Conservation (phyloP, 2,797 vertebrate genomes). For the Sebastes steindachneri region DNA sequence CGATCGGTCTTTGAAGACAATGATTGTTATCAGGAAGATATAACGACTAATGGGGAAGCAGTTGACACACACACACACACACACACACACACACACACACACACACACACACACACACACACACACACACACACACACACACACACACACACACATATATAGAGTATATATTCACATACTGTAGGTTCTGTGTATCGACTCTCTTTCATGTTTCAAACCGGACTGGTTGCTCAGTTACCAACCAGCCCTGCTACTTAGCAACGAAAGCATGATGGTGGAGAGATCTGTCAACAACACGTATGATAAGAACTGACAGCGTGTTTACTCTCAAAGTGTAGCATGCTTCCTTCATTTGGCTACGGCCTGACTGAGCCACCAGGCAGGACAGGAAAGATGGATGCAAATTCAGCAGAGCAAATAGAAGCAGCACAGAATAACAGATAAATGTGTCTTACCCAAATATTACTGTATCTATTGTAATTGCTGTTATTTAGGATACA, state of each 20-base stretch:
- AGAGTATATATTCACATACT: no score
- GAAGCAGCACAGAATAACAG: neutral
- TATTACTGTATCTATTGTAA: neutral
- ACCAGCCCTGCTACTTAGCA: neutral
- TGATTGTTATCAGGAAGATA: neutral
- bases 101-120: neutral
- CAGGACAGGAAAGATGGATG: neutral
- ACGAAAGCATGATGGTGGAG: neutral
- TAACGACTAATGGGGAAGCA: neutral
- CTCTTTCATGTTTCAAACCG: neutral
- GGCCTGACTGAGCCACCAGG: neutral
- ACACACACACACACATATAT: neutral
- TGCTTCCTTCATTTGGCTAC: neutral
- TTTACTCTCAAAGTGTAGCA: neutral
- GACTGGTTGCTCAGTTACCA: conserved; percentile 9
- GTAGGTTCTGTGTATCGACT: neutral
- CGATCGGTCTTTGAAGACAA: neutral
- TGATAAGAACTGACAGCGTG: neutral
- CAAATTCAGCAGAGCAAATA: neutral
- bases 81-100: neutral
- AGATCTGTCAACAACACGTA: neutral
- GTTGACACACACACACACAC: neutral
- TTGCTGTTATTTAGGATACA: neutral
- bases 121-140: neutral
- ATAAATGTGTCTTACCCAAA: neutral